Percentiles rank a stretch among this genome's conserved stretches.
These are phyloP conservation scores for Pardalotus punctatus DNA, from an alignment of 2,113 vertebrate species.

Conservation along the genomic window DNA sequence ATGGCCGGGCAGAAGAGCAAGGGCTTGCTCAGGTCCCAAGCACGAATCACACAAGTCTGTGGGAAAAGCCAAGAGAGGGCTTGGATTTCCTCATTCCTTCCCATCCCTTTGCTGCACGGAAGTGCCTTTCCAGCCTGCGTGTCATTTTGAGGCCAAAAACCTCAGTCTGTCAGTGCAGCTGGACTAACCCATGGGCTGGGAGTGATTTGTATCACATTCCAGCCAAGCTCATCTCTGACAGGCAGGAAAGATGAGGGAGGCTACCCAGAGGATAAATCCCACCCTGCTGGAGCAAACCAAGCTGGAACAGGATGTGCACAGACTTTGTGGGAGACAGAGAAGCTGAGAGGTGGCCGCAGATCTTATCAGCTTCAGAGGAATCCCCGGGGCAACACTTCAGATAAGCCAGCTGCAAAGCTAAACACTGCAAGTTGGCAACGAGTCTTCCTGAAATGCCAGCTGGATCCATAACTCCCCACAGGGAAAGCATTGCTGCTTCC, in stretches of 20 bases:
- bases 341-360: background rate
- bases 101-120: background rate
- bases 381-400: background rate
- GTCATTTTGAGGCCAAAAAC: background rate
- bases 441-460: background rate
- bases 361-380: background rate
- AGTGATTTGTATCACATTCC: background rate
- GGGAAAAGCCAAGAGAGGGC: background rate
- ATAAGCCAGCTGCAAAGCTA: background rate
- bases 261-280: background rate
- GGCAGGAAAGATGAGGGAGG: background rate
- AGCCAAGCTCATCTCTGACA: background rate
- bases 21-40: slow-evolving; percentile 89
- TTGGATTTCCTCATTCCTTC: background rate
- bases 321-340: background rate
- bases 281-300: background rate
- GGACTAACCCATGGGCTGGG: background rate
- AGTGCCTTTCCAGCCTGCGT: background rate
- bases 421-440: background rate
- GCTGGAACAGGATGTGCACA: background rate
- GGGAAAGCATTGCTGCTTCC: background rate
- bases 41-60: slow-evolving; percentile 91
- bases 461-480: background rate
- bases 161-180: background rate
- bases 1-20: slow-evolving; percentile 97